These are phyloP conservation scores for Panonychus citri DNA, from an alignment of 1,140 invertebrate species.

Conservation along the genomic window DNA sequence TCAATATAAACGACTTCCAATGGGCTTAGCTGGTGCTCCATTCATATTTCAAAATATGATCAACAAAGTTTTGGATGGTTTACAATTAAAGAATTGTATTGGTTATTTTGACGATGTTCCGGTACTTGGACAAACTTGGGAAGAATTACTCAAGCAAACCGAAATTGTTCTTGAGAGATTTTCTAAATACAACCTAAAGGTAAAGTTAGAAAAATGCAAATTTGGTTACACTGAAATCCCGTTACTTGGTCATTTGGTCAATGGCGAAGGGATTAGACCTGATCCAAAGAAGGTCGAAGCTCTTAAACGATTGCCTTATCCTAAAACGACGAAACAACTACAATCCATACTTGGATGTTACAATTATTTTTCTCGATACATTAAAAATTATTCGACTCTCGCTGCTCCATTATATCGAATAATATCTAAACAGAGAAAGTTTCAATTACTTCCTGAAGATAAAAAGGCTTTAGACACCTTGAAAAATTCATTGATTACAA, in stretches of 20 bases:
- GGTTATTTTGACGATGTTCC: neutral
- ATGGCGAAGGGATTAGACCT: conserved; percentile 18
- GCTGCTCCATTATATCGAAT: conserved; percentile 19
- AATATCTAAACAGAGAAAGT: conserved; percentile 5
- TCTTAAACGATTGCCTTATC: conserved; percentile 13
- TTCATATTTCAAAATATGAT: conserved; percentile 24
- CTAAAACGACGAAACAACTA: conserved; percentile 19
- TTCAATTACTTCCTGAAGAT: neutral
- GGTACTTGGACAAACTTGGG: neutral
- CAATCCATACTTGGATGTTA: conserved; percentile 24
- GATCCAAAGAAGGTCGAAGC: conserved; percentile 19
- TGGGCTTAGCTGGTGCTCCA: conserved; percentile 24
- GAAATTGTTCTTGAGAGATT: conserved; percentile 14
- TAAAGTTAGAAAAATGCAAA: too few relatives aligned
- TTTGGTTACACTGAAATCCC: conserved; percentile 9
- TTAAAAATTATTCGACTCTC: conserved; percentile 19
- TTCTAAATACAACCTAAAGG: conserved; percentile 12
- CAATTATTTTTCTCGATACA: too few relatives aligned
- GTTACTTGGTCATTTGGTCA: conserved; percentile 21
- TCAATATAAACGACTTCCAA: conserved; percentile 22
- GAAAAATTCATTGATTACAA: conserved; percentile 11
- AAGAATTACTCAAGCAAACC: neutral
- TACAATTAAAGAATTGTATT: neutral
- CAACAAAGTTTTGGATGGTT: conserved; percentile 16
- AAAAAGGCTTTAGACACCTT: conserved; percentile 5